Evolutionary conservation across 2,113 vertebrate species (phyloP).

Genomic region (Chascanopsetta lugubris): DNA sequence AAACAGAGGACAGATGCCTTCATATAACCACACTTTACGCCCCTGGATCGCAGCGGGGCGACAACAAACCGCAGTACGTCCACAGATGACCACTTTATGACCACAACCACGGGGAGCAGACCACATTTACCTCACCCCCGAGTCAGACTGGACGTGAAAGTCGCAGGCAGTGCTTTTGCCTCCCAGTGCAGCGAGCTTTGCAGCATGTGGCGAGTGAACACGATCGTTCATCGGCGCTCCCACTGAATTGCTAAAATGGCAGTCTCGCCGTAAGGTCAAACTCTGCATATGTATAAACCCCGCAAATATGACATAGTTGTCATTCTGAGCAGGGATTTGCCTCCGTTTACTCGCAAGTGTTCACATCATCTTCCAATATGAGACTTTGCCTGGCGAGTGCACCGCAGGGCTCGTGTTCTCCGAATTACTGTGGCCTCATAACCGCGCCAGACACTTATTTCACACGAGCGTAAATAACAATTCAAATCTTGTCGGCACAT

Average conservation of each 20-base stretch:
- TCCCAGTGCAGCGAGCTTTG: slow-evolving; percentile 26
- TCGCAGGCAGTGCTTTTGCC: slow-evolving; percentile 33
- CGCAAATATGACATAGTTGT: not conserved
- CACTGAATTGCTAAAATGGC: slow-evolving; percentile 19
- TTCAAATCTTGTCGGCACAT: slow-evolving; percentile 15
- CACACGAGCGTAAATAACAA: slow-evolving; percentile 10
- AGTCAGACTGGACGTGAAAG: slow-evolving; percentile 51
- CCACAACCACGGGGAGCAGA: slow-evolving; percentile 25
- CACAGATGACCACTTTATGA: slow-evolving; percentile 18
- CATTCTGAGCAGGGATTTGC: slow-evolving; percentile 5
- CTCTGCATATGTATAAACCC: not conserved
- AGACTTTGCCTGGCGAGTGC: slow-evolving; percentile 36
- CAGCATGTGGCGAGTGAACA: slow-evolving; percentile 25
- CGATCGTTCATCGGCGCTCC: slow-evolving; percentile 28
- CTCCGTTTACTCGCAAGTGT: slow-evolving; percentile 16
- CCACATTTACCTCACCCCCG: slow-evolving; percentile 49
- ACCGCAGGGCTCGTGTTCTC: slow-evolving; percentile 32
- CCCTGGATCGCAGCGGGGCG: slow-evolving; percentile 8
- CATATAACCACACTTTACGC: slow-evolving; percentile 8
- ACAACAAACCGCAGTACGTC: slow-evolving; percentile 12
- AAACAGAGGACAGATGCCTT: slow-evolving; percentile 53
- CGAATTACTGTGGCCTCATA: slow-evolving; percentile 29
- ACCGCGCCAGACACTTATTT: not conserved
- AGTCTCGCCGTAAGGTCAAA: slow-evolving; percentile 7
- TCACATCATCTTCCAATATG: slow-evolving; percentile 42